These are phyloP conservation scores for Theodoxus fluviatilis DNA, from an alignment of 2,888 invertebrate species.

Conservation along the genomic window DNA sequence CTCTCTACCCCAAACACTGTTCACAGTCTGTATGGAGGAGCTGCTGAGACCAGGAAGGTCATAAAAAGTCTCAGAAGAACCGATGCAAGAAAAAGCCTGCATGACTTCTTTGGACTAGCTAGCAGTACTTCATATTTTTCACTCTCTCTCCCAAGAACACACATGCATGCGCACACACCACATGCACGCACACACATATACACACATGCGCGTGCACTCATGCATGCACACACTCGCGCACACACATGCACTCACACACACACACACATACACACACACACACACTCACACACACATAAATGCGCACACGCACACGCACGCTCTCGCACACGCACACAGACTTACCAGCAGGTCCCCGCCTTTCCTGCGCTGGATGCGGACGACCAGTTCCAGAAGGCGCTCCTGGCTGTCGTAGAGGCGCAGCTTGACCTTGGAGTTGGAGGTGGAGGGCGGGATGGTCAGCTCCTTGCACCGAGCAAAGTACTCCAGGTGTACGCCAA, in stretches of 20 bases:
- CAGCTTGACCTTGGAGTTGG: slow-evolving; percentile 73
- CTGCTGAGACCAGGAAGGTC: too few species aligned
- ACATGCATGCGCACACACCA: not conserved
- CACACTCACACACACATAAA: slow-evolving; percentile 6
- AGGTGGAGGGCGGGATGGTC: slow-evolving; percentile 65
- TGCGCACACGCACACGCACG: not conserved
- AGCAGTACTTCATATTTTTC: too few species aligned
- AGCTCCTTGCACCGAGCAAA: slow-evolving; percentile 79
- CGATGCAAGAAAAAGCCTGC: too few species aligned
- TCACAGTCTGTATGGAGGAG: too few species aligned
- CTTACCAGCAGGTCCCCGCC: slow-evolving; percentile 73
- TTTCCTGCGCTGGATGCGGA: slow-evolving; percentile 72
- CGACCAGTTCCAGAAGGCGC: slow-evolving; percentile 79
- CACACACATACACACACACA: slow-evolving; percentile 17
- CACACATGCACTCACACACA: not conserved
- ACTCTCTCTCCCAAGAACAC: too few species aligned
- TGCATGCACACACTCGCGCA: not conserved
- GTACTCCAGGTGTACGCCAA: slow-evolving; percentile 83
- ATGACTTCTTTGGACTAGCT: too few species aligned
- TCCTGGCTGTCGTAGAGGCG: slow-evolving; percentile 78
- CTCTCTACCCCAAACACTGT: too few species aligned
- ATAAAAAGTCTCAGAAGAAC: too few species aligned
- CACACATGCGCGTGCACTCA: not conserved
- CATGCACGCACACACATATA: not conserved
- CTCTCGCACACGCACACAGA: not conserved